Base-by-base conservation (phyloP, 2,113 vertebrate genomes). In the Gasterosteus aculeatus region DNA sequence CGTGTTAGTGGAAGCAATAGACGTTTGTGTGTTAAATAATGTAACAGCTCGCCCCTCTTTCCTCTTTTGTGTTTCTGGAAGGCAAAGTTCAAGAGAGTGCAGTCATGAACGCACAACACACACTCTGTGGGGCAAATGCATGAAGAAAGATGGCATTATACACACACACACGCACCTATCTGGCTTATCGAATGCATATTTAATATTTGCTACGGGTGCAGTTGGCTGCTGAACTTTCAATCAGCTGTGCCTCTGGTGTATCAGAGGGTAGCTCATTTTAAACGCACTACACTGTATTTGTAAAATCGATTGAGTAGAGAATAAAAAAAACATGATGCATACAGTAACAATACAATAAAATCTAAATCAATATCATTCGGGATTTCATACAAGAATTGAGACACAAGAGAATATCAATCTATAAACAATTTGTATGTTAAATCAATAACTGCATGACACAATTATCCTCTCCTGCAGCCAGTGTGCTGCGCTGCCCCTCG, bases 1-100 rank as follows among this genome's bases (percentile, higher is more conserved):
- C 44, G 59, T 87, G 85, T 87, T 74, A 65, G 84, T 66, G 22
- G 60, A 82, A 47, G 87, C 77, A 76, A 80, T 31, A 78, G 67
- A 69, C 19, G 47, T 84, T 69, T 78, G 80, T 61, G 74, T 73
- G 56, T 70, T 91, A 61, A 92, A 92, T 91, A 89, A 91, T 91
- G 70, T 49, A 89, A 47, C 71, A 86, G 64, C 75, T 83, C 44
- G 33, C 22, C 69, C 39, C 44, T 63, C 78, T 80, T 74, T 85
- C 33, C 70, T 83, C 75, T 75, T 87, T 91, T 90, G 84, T 87
- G 82, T 85, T 90, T 83, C 42, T 70, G 31, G 90, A 83, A 87
- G 60, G 82, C 71, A 81, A 77, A 74, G 70, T 78, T 82, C 77
- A 77, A 71, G 69, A 22, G 69, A 75, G 71, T 29, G 44, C 66